Evolutionary conservation across 2,113 vertebrate species (phyloP).

Genomic region (Clarias magur): DNA sequence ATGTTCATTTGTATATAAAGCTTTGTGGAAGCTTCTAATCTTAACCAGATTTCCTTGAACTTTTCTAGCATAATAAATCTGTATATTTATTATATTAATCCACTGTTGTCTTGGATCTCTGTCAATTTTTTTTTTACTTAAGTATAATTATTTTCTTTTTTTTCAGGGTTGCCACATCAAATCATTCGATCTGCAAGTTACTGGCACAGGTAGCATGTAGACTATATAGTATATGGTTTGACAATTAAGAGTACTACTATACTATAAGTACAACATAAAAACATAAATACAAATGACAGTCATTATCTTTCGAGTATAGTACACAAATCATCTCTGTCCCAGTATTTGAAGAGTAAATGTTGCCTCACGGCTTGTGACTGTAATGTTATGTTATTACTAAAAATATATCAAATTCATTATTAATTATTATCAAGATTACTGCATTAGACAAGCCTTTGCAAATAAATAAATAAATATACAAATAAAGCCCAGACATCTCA

Average conservation of each 20-base stretch:
- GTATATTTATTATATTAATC: background rate
- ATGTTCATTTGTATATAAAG: background rate
- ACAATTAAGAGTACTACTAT: background rate
- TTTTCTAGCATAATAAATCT: background rate
- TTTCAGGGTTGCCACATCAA: too few relatives aligned
- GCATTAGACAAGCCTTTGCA: background rate
- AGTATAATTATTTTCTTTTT: background rate
- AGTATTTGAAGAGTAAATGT: background rate
- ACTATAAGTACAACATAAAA: background rate
- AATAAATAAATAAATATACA: background rate
- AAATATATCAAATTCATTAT: conserved; percentile 13
- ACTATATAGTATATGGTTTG: background rate
- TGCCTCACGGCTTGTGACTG: background rate
- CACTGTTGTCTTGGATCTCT: background rate
- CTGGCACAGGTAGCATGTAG: background rate
- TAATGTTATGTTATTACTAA: background rate
- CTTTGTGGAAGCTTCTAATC: background rate
- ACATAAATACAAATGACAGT: background rate
- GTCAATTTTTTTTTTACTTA: background rate
- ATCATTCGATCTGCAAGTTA: too few relatives aligned
- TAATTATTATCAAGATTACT: background rate
- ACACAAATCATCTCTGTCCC: background rate
- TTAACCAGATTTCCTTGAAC: background rate
- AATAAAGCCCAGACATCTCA: too few relatives aligned
- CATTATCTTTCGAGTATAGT: background rate